Evolutionary conservation across 2,113 vertebrate genomes (phyloP), one percentile per base, ranked within the genome.

Genomic region (Coregonus clupeaformis): DNA sequence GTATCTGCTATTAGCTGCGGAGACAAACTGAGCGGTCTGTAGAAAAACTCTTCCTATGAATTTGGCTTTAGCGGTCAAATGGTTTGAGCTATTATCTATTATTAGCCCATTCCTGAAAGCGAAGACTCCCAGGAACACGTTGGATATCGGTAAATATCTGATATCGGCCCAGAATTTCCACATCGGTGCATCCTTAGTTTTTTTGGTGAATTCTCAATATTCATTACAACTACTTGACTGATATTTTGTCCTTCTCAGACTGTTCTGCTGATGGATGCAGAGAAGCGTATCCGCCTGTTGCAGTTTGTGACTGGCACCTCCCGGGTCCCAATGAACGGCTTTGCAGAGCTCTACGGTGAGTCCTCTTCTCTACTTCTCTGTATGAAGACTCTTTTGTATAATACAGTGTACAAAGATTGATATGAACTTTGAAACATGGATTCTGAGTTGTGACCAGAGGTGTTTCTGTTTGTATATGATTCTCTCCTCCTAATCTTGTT

Each of bases 271-370:
- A 99, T 99, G 97, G 98, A 99, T 83, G 95, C 97, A 42, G 97
- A 99, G 68, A 98, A 97, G 82, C 88, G 98, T 80, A 99, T 98
- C 84, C 86, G 98, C 16, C 89, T 99, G 11, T 93, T 99, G 66
- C 98, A 99, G 75, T 99, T 99, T 94, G 97, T 99, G 81, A 99
- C 98, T 0, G 97, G 98, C 71, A 99, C 98, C 0, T 99, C 98
- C 27, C 95, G 98, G 0, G 96, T 99, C 60, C 98, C 98, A 0
- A 98, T 99, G 98, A 99, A 99, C 18, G 98, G 98, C 47, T 99
- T 99, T 91, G 96, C 95, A 76, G 98, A 99, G 87, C 93, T 99
- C 59, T 98, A 99, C 20, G 98, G 98, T 99, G 87, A 94, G 95
- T 59, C 6, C 2, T n/a, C 20, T 20, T 4, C 11, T 30, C 49